Percentiles rank a stretch among this genome's conserved stretches.
Conservation (phyloP, 92 coral and sea anemone genomes). For the Zoanthus sansibaricus region DNA sequence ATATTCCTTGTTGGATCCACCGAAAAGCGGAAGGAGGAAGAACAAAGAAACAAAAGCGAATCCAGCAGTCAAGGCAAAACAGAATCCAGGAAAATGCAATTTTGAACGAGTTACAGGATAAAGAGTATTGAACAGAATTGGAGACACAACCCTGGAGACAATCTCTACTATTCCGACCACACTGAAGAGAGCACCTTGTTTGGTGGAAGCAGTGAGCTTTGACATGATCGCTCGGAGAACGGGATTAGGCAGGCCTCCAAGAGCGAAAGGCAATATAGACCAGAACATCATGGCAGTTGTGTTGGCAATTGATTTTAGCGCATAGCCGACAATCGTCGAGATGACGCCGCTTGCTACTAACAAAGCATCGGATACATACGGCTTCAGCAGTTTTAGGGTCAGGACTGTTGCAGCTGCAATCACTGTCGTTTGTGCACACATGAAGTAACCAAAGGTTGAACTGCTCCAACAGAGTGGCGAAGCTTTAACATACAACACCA, state of each 20-base stretch:
- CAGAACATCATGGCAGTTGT: constrained; percentile 66
- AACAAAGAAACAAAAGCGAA: constrained; percentile 38
- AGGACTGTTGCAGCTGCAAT: constrained; percentile 49
- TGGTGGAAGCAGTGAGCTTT: constrained; percentile 51
- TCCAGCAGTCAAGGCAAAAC: constrained; percentile 62
- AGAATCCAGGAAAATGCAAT: constrained; percentile 56
- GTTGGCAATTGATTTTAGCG: constrained; percentile 60
- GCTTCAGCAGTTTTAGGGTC: not conserved
- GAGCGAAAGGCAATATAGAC: constrained; percentile 56
- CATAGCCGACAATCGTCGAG: constrained; percentile 23
- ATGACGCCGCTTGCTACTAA: not conserved
- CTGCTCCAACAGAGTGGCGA: constrained; percentile 69
- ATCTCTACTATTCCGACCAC: constrained; percentile 55
- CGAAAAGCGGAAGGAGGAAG: constrained; percentile 35
- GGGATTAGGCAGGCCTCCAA: constrained; percentile 58
- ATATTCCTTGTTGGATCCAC: not conserved
- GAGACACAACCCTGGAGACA: constrained; percentile 53
- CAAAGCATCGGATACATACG: too few species aligned
- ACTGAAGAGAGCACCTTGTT: constrained; percentile 68
- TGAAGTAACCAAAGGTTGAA: constrained; percentile 55
- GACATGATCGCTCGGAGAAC: constrained; percentile 60
- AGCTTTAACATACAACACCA: constrained; percentile 58
- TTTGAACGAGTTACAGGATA: constrained; percentile 62
- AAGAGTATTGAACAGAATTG: constrained; percentile 49
- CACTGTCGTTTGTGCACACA: constrained; percentile 24